Percentiles rank a stretch among this genome's conserved stretches.
These are phyloP conservation scores for Corythornis cristatus DNA, from an alignment of 2,113 vertebrate species.

Conservation along the genomic window DNA sequence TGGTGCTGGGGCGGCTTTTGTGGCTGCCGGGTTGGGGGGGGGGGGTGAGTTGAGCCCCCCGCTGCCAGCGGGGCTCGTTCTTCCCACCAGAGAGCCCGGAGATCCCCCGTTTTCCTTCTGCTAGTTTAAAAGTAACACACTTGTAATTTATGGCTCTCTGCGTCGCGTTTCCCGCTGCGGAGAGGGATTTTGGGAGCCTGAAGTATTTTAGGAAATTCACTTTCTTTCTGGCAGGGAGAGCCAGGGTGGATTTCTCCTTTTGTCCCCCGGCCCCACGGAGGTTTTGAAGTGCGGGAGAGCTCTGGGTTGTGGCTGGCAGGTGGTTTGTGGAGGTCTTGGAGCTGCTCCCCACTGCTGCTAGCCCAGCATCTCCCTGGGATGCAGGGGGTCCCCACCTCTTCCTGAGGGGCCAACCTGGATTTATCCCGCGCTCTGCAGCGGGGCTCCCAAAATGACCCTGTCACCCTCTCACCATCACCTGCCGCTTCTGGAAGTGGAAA, in stretches of 20 bases:
- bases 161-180: rapidly evolving
- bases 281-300: not conserved
- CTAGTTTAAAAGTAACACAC: not conserved
- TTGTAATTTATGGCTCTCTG: not conserved
- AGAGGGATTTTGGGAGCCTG: not conserved
- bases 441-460: not conserved
- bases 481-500: not conserved
- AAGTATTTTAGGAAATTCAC: not conserved
- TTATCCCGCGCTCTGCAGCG: not conserved
- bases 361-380: rapidly evolving
- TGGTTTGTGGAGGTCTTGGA: not conserved
- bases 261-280: rapidly evolving
- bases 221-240: rapidly evolving
- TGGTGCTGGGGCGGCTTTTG: conserved; percentile 48
- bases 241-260: not conserved
- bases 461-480: not conserved
- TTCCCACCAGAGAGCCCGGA: not conserved
- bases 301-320: not conserved
- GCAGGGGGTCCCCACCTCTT: not conserved
- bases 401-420: not conserved
- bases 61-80: not conserved
- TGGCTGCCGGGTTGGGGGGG: conserved; percentile 52
- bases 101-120: not conserved
- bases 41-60: not conserved
- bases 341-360: not conserved